These are phyloP conservation scores for Agapetus fuscipes DNA, from an alignment of 2,888 invertebrate genomes.

Conservation along the genomic window DNA sequence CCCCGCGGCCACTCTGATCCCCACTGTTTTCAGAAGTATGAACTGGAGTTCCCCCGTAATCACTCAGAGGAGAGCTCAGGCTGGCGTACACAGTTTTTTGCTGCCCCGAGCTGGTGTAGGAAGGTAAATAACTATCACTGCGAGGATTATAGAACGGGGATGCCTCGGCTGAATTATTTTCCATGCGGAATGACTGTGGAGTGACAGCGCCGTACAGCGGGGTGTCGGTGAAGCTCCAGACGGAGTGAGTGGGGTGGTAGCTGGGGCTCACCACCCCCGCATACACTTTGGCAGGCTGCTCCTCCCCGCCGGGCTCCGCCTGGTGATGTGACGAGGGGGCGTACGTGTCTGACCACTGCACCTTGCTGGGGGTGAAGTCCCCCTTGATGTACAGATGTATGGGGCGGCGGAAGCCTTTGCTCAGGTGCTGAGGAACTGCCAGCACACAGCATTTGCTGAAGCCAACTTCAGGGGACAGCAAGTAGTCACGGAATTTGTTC, in stretches of 20 bases:
- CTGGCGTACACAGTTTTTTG: slow-evolving; percentile 39
- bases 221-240: slow-evolving; percentile 41
- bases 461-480: slow-evolving; percentile 83
- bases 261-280: slow-evolving; percentile 28
- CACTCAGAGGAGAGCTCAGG: slow-evolving; percentile 38
- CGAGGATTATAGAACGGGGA: slow-evolving; percentile 46
- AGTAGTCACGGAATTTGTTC: slow-evolving; percentile 85
- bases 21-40: slow-evolving; percentile 15
- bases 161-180: slow-evolving; percentile 34
- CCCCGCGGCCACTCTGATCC: slow-evolving; percentile 12
- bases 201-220: slow-evolving; percentile 45
- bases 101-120: slow-evolving; percentile 41
- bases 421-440: slow-evolving; percentile 70
- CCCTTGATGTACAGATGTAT: slow-evolving; percentile 61
- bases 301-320: slow-evolving; percentile 44
- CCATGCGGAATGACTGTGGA: slow-evolving; percentile 37
- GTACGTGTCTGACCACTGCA: slow-evolving; percentile 54
- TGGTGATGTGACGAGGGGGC: slow-evolving; percentile 51
- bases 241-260: slow-evolving; percentile 33
- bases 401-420: slow-evolving; percentile 82
- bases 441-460: slow-evolving; percentile 84
- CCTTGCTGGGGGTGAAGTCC: slow-evolving; percentile 53
- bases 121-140: slow-evolving; percentile 43
- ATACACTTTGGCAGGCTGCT: slow-evolving; percentile 43
- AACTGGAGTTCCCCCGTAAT: slow-evolving; percentile 18